phyloP scores from a whole-genome alignment of 2,113 vertebrate genomes.

The Polypterus senegalus region DNA sequence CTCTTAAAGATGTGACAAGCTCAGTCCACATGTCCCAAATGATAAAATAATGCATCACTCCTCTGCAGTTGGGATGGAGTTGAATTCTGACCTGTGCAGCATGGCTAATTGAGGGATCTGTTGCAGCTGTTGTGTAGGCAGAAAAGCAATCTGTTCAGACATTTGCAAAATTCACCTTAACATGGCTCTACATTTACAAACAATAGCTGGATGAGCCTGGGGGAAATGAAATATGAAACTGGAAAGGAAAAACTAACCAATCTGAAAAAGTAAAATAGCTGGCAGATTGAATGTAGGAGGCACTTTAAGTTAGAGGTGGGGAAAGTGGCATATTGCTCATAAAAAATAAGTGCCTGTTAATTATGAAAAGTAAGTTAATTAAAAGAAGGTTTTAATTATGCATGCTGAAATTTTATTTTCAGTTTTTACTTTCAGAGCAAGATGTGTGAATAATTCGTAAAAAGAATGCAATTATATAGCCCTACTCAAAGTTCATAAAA shows the following conservation, averaged over 20 bases:
- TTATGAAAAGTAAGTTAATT: constrained; percentile 38
- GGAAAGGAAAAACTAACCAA: too few species aligned
- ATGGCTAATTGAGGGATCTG: constrained; percentile 4
- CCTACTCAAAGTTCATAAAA: too few species aligned
- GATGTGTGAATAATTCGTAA: too few species aligned
- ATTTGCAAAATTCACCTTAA: not conserved
- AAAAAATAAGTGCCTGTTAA: not conserved
- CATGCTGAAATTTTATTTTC: too few species aligned
- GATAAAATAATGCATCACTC: too few species aligned
- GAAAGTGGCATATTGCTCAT: not conserved
- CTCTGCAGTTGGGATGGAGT: too few species aligned
- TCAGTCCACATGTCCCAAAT: too few species aligned
- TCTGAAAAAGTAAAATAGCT: too few species aligned
- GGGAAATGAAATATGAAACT: constrained; percentile 21
- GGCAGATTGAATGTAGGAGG: constrained; percentile 2
- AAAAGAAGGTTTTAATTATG: too few species aligned
- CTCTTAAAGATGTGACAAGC: too few species aligned
- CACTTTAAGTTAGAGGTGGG: not conserved
- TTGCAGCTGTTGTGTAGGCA: not conserved
- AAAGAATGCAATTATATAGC: too few species aligned
- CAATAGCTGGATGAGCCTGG: not conserved
- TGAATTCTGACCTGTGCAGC: constrained; percentile 5
- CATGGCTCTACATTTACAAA: constrained; percentile 6
- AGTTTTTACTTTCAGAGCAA: too few species aligned
- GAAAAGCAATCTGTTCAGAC: constrained; percentile 3